A percentile compares a stretch with the other conserved stretches of the same genome.
phyloP scores from a whole-genome alignment of 2,888 invertebrate genomes.

The Tridacna crocea region DNA sequence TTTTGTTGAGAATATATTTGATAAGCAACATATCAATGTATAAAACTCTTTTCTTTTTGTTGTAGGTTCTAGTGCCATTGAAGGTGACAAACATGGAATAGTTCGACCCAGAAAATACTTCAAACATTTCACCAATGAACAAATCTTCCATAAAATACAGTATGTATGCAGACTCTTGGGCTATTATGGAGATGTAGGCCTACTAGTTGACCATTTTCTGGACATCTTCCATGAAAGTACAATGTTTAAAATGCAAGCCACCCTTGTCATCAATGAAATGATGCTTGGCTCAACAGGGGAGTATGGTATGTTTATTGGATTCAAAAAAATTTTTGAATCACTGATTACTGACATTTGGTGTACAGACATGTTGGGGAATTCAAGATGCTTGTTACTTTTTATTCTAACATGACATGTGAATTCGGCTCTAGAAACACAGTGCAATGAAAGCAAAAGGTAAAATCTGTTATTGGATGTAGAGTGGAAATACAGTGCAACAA shows the following conservation, averaged over 20 bases:
- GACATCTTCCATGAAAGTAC: constrained; percentile 76
- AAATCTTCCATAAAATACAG: constrained; percentile 68
- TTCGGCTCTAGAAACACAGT: no score
- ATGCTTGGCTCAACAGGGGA: constrained; percentile 73
- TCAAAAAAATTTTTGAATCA: no score
- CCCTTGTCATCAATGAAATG: constrained; percentile 78
- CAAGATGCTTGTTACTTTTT: no score
- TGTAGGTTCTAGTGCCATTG: constrained; percentile 62
- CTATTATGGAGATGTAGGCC: constrained; percentile 75
- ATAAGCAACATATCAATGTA: no score
- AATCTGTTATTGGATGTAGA: no score
- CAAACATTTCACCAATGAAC: constrained; percentile 77
- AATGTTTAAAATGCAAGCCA: constrained; percentile 75
- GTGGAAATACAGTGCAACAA: no score
- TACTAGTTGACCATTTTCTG: constrained; percentile 79
- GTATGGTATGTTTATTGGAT: constrained; percentile 46
- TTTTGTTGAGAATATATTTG: no score
- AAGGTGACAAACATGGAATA: constrained; percentile 40
- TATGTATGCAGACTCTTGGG: constrained; percentile 74
- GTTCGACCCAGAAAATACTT: constrained; percentile 76
- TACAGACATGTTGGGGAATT: no score
- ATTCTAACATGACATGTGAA: no score
- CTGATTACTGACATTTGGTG: no score
- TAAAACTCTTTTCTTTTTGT: no score
- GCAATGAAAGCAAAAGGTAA: no score